These are phyloP conservation scores for Gyps fulvus DNA, from an alignment of 2,113 vertebrate genomes.

Conservation along the genomic window DNA sequence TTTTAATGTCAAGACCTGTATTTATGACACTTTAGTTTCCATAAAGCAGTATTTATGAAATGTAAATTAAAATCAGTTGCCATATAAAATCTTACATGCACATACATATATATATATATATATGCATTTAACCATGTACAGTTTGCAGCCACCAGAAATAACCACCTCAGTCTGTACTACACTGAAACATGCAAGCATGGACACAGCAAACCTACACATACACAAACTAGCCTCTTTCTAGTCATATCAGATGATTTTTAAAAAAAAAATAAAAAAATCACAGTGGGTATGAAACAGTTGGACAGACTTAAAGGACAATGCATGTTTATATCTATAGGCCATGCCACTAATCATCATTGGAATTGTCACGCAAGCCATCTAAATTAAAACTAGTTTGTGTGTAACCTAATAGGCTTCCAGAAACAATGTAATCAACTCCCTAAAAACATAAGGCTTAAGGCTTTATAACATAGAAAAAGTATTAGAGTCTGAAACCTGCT, in stretches of 20 bases:
- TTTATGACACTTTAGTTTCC: neutral
- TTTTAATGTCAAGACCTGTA: neutral
- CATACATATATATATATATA: neutral
- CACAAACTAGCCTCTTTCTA: neutral
- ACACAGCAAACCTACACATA: neutral
- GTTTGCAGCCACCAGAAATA: neutral
- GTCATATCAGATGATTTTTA: neutral
- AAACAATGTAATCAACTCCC: neutral
- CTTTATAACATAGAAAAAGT: neutral
- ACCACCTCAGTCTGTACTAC: neutral
- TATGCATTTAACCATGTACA: neutral
- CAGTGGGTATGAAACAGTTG: neutral
- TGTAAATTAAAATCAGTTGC: neutral
- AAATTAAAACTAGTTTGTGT: neutral
- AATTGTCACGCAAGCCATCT: neutral
- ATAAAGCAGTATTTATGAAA: neutral
- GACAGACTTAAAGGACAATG: neutral
- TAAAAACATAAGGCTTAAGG: neutral
- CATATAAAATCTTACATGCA: neutral
- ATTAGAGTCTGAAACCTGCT: neutral
- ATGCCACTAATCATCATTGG: neutral
- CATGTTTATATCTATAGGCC: accelerated
- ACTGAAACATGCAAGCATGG: neutral
- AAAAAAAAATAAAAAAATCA: neutral
- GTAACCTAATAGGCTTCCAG: neutral